Evolutionary conservation across 2,113 vertebrate genomes (phyloP).

Genomic region (Cinclus mexicanus): DNA sequence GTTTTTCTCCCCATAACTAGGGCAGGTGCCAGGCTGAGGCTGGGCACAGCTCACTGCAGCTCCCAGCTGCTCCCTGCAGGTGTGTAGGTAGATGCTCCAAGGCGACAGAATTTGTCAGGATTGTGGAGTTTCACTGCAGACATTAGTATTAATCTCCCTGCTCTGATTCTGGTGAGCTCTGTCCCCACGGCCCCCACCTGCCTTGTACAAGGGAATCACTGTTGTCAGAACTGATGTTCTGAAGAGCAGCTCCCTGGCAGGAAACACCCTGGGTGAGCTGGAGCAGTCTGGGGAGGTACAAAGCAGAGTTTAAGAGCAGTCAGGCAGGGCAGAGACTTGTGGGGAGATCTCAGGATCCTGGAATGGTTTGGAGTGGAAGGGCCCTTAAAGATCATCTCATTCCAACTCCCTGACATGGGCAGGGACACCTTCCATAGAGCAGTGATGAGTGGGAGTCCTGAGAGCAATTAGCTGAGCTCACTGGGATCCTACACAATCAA

Average conservation of each 20-base stretch:
- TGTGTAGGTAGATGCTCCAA: rapidly evolving
- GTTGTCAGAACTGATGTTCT: background rate
- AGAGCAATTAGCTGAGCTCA: background rate
- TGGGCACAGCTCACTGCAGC: background rate
- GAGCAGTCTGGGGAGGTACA: background rate
- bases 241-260: background rate
- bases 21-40: background rate
- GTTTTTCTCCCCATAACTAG: background rate
- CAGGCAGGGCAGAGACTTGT: background rate
- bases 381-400: background rate
- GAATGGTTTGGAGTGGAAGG: background rate
- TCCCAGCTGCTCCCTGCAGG: background rate
- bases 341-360: background rate
- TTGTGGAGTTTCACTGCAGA: background rate
- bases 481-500: background rate
- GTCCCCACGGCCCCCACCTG: background rate
- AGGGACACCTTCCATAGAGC: background rate
- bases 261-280: background rate
- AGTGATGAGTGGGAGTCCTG: background rate
- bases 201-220: background rate
- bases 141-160: background rate
- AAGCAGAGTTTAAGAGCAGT: background rate
- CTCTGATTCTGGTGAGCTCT: rapidly evolving
- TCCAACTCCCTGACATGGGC: background rate
- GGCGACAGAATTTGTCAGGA: rapidly evolving